Conservation (phyloP, 2,888 invertebrate species). For the Cordylochernes scorpioides region DNA sequence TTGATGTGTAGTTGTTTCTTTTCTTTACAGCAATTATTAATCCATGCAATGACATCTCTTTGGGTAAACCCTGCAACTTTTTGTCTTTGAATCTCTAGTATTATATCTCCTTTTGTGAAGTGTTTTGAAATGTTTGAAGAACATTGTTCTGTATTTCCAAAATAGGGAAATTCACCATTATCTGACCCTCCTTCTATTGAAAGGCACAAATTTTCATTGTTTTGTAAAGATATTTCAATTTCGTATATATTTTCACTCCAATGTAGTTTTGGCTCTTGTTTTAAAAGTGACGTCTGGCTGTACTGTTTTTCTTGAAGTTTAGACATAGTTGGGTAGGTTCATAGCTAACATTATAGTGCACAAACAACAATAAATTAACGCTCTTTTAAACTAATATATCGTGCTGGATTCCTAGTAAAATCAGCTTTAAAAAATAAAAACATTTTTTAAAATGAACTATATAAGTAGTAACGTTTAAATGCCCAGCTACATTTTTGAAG, state of each 20-base stretch:
- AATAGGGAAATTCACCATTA: constrained; percentile 22
- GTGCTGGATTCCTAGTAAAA: too few relatives aligned
- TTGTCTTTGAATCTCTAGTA: constrained; percentile 29
- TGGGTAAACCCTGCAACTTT: constrained; percentile 31
- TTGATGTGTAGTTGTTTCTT: too few relatives aligned
- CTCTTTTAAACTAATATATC: too few relatives aligned
- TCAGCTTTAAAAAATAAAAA: too few relatives aligned
- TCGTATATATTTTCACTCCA: constrained; percentile 25
- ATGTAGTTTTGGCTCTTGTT: constrained; percentile 14
- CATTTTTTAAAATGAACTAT: too few relatives aligned
- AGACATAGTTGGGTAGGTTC: too few relatives aligned
- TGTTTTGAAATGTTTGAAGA: constrained; percentile 9
- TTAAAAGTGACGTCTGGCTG: too few relatives aligned
- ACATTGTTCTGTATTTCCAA: constrained; percentile 17
- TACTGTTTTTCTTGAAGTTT: too few relatives aligned
- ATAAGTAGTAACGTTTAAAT: too few relatives aligned
- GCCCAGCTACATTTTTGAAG: too few relatives aligned
- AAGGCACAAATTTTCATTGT: constrained; percentile 23
- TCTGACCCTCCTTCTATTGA: constrained; percentile 29
- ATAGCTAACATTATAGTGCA: too few relatives aligned
- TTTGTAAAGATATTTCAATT: constrained; percentile 22
- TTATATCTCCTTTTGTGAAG: constrained; percentile 20
- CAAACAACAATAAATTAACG: too few relatives aligned
- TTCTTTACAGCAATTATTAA: constrained; percentile 10
- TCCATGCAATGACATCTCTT: constrained; percentile 23